phyloP scores from a whole-genome alignment of 2,797 vertebrate species.

The Acrocephalus scirpaceus region DNA sequence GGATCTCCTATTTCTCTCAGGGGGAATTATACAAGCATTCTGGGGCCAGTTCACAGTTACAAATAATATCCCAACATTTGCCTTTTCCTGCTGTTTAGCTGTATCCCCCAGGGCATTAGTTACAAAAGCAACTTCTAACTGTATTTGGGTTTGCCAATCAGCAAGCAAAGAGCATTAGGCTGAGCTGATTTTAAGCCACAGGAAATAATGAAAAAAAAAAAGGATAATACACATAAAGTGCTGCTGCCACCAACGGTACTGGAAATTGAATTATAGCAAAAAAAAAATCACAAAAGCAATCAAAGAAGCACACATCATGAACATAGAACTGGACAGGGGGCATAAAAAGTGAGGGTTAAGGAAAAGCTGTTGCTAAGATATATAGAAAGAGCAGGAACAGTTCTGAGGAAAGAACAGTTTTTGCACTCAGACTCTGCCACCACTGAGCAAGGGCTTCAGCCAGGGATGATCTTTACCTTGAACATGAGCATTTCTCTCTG shows the following conservation, averaged over 20 bases:
- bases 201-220: background rate
- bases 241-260: background rate
- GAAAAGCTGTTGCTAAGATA: background rate
- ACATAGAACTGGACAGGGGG: background rate
- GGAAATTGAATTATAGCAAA: background rate
- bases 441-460: background rate
- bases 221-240: background rate
- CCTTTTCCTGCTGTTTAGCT: slow-evolving; percentile 3
- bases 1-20: background rate
- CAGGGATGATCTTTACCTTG: background rate
- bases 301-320: background rate
- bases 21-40: background rate
- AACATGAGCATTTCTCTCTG: background rate
- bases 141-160: background rate
- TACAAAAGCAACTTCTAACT: background rate
- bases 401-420: background rate
- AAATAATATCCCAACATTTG: background rate
- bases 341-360: background rate
- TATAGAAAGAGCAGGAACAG: background rate
- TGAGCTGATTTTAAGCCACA: background rate
- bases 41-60: background rate
- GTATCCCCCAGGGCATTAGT: background rate
- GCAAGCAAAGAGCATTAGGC: background rate
- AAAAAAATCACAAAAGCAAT: background rate
- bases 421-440: background rate